These are phyloP conservation scores for Polypedilum vanderplanki DNA, from an alignment of 1,140 invertebrate species.

Conservation along the genomic window DNA sequence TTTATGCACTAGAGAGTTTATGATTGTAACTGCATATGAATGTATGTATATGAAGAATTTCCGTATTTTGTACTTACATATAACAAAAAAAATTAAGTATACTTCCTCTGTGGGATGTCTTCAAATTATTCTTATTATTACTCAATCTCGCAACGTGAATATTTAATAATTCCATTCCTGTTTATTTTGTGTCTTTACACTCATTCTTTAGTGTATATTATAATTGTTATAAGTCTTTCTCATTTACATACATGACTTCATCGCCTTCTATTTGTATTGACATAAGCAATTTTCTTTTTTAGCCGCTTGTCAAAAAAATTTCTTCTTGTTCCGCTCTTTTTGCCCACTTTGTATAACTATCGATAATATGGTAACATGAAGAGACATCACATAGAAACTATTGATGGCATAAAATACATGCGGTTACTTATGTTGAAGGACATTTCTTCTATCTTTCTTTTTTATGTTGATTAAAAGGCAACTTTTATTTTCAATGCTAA, in stretches of 20 bases:
- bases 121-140: not conserved
- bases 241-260: slow-evolving; percentile 13
- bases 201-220: not conserved
- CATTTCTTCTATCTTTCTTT: not conserved
- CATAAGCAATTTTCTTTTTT: slow-evolving; percentile 7
- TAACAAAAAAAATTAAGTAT: not conserved
- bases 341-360: not conserved
- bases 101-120: not conserved
- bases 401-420: not conserved
- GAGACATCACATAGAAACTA: not conserved
- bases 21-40: not conserved
- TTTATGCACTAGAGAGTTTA: not conserved
- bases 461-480: not conserved
- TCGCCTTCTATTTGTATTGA: not conserved
- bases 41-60: not conserved
- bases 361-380: not conserved
- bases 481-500: no score
- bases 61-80: not conserved
- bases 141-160: not conserved
- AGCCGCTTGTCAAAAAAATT: no score
- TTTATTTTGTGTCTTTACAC: not conserved
- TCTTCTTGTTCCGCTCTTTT: no score
- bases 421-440: not conserved
- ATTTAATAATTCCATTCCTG: not conserved
- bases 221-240: not conserved